A percentile compares a stretch with the other conserved stretches of the same genome.
phyloP scores from a whole-genome alignment of 1,140 invertebrate species.

The Drosophila micromelanica region DNA sequence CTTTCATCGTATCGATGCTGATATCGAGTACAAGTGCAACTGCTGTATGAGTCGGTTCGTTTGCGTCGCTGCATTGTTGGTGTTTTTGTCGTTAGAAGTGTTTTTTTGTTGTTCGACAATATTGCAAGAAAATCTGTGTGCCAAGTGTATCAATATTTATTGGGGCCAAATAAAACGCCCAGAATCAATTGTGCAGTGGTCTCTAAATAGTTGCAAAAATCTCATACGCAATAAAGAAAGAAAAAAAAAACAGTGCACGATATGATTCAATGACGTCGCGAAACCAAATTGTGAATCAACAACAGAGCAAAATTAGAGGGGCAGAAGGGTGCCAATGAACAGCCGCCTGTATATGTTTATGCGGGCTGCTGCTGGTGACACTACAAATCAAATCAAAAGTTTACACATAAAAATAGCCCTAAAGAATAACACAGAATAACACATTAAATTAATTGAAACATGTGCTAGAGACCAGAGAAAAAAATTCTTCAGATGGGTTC shows the following conservation, averaged over 20 bases:
- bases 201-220: slow-evolving; percentile 32
- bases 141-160: slow-evolving; percentile 61
- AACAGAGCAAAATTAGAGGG: slow-evolving; percentile 51
- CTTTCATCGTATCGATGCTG: slow-evolving; percentile 10
- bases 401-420: slow-evolving; percentile 31
- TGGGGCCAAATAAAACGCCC: slow-evolving; percentile 41
- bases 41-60: slow-evolving; percentile 39
- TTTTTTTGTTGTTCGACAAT: slow-evolving; percentile 57
- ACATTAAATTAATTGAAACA: slow-evolving; percentile 51
- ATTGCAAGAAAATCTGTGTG: slow-evolving; percentile 59
- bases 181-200: slow-evolving; percentile 51
- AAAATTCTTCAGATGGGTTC: slow-evolving; percentile 69
- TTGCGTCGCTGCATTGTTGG: slow-evolving; percentile 29
- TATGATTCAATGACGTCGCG: slow-evolving; percentile 70
- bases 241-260: slow-evolving; percentile 38
- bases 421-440: slow-evolving; percentile 35
- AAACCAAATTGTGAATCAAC: slow-evolving; percentile 42
- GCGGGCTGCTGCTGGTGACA: slow-evolving; percentile 40
- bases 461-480: slow-evolving; percentile 57
- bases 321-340: slow-evolving; percentile 21
- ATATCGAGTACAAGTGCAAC: slow-evolving; percentile 44
- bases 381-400: slow-evolving; percentile 37
- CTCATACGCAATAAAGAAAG: slow-evolving; percentile 24
- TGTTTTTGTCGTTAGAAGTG: slow-evolving; percentile 55
- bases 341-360: slow-evolving; percentile 54